Base-by-base conservation (phyloP, 2,797 vertebrate species). In the Lutra lutra region DNA sequence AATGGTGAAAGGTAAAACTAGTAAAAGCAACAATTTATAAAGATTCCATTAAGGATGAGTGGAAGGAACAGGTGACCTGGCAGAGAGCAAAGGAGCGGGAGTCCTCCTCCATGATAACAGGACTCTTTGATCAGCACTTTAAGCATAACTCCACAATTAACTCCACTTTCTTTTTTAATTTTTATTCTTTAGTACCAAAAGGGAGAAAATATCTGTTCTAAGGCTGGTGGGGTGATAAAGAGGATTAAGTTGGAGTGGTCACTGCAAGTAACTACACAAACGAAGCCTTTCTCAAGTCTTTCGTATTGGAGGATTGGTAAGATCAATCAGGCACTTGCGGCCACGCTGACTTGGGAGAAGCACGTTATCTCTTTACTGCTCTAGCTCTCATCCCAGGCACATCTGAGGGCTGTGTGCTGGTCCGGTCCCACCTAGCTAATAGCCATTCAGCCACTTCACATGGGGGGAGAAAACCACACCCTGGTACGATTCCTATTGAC, bases 121-220 rank as follows among this genome's bases (percentile, higher is more conserved):
- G 54, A 72, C 64, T 60, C 60, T 62, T 73, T 83, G 40, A 64
- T 73, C 11, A 79, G 20, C 25, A 84, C 9, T 79, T 82, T 75
- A 91, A 58, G 66, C 94, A 48, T 58, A 92, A 90, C n/a, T 66
- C 64, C 21, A 87, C n/a, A 89, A 58, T 48, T 93, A 96, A 91
- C 51, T 35, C 27, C 82, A 25, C 56, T 35, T 89, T 80, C 58
- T 68, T 84, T 73, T 75, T 66, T 25, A n/a, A 35, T 54, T 94
- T 87, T 73, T 75, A 86, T 46, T 77, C 79, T 84, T 95, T 40
- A 80, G 38, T 85, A 86, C 51, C 75, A 60, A 89, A 75, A 48
- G 78, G 46, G 78, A 88, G 14, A 89, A 54, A 25, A 13, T 58
- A 60, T 15, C 48, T 66, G 48, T 51, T 56, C 58, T 27, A 73